phyloP scores from a whole-genome alignment of 2,888 invertebrate genomes.

The Leptogaster cylindrica region DNA sequence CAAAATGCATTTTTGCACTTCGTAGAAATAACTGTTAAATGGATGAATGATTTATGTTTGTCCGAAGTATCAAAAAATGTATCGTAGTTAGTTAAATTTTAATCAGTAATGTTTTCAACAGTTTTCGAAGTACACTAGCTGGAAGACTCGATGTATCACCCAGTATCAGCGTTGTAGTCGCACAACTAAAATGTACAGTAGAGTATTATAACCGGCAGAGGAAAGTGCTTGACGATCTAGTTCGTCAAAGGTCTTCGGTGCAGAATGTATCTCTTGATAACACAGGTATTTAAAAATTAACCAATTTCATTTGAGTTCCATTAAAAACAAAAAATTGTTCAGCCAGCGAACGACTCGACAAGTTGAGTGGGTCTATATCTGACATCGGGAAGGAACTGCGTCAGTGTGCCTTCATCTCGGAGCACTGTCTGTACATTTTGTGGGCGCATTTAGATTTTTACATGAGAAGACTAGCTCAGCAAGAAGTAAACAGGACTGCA shows the following conservation, averaged over 20 bases:
- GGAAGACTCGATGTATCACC: constrained; percentile 58
- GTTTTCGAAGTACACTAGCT: too few relatives aligned
- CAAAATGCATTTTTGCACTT: not conserved
- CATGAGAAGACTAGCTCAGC: constrained; percentile 64
- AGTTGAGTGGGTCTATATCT: constrained; percentile 63
- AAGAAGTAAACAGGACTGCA: constrained; percentile 50
- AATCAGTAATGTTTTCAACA: too few relatives aligned
- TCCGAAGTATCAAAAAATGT: too few relatives aligned
- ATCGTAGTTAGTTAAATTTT: too few relatives aligned
- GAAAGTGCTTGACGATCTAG: constrained; percentile 63
- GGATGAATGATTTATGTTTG: too few relatives aligned
- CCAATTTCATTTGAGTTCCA: not conserved
- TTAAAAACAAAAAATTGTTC: constrained; percentile 42
- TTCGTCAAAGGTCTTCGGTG: constrained; percentile 63
- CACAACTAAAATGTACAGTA: constrained; percentile 66
- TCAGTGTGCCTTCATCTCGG: constrained; percentile 71
- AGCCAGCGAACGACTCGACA: too few relatives aligned
- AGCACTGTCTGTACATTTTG: constrained; percentile 75
- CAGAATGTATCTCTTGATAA: constrained; percentile 65
- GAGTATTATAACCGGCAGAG: constrained; percentile 65
- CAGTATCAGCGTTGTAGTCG: constrained; percentile 65
- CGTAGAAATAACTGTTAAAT: not conserved
- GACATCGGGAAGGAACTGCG: constrained; percentile 69
- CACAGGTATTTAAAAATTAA: constrained; percentile 47
- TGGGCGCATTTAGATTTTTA: constrained; percentile 80